These are phyloP conservation scores for Octodon degus DNA, from an alignment of 2,113 vertebrate genomes.

Conservation along the genomic window DNA sequence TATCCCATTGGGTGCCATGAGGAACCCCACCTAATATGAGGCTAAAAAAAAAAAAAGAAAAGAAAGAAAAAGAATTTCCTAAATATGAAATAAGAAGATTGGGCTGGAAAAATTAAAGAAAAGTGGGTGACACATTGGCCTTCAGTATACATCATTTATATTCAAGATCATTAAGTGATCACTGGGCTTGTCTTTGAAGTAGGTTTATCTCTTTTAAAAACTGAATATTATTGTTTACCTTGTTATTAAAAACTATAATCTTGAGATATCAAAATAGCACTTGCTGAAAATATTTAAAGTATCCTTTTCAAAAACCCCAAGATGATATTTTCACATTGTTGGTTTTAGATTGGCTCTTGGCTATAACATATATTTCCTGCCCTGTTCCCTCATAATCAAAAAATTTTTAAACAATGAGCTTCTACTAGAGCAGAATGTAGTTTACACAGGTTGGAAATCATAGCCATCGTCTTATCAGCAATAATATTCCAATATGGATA, in stretches of 20 bases:
- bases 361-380: not conserved
- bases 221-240: constrained; percentile 22
- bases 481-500: not conserved
- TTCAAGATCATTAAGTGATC: constrained; percentile 78
- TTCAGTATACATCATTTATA: constrained; percentile 76
- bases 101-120: constrained; percentile 63
- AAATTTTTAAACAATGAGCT: not conserved
- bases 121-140: constrained; percentile 74
- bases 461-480: not conserved
- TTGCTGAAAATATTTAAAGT: constrained; percentile 38
- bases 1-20: not conserved
- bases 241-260: not conserved
- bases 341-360: not conserved
- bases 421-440: not conserved
- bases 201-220: constrained; percentile 3
- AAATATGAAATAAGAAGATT: constrained; percentile 64
- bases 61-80: not conserved
- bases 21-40: not conserved
- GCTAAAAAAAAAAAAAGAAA: not conserved
- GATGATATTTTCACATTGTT: not conserved
- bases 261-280: not conserved
- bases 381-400: not conserved
- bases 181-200: constrained; percentile 26
- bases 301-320: not conserved
- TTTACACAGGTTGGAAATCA: not conserved